These are phyloP conservation scores for Bruchidius siliquastri DNA, from an alignment of 2,888 invertebrate species.

Conservation along the genomic window DNA sequence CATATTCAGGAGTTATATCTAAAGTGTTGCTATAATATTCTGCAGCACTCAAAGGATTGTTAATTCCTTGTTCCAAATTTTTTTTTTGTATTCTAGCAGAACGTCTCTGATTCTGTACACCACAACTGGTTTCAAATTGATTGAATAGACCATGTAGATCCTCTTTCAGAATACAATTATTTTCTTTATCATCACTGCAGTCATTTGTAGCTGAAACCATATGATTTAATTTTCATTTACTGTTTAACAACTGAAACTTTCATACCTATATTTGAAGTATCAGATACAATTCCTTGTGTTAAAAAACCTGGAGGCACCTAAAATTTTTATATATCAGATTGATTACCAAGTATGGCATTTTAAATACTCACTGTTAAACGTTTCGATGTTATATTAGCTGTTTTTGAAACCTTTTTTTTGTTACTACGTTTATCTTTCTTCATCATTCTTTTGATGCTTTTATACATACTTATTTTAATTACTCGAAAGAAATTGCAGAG, in stretches of 20 bases:
- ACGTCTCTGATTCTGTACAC: slow-evolving; percentile 15
- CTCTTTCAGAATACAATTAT: slow-evolving; percentile 18
- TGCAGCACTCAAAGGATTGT: background rate
- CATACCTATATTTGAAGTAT: slow-evolving; percentile 15
- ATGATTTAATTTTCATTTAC: background rate
- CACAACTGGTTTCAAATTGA: slow-evolving; percentile 11
- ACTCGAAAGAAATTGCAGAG: slow-evolving; percentile 19
- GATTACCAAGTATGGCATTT: slow-evolving; percentile 7
- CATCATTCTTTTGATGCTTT: slow-evolving; percentile 13
- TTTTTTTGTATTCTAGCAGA: slow-evolving; percentile 23
- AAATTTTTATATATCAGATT: slow-evolving; percentile 6
- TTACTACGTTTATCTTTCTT: background rate
- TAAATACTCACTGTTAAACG: slow-evolving; percentile 18
- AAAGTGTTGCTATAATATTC: background rate
- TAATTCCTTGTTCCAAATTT: background rate
- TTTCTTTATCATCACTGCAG: slow-evolving; percentile 7
- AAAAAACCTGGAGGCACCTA: slow-evolving; percentile 25
- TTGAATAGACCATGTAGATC: slow-evolving; percentile 23
- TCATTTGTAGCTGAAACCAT: slow-evolving; percentile 5
- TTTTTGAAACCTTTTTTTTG: background rate
- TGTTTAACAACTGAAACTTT: background rate
- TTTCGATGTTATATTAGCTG: slow-evolving; percentile 19
- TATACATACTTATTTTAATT: slow-evolving; percentile 11
- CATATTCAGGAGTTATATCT: background rate
- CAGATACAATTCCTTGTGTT: slow-evolving; percentile 17